These are phyloP conservation scores for Pardosa pseudoannulata DNA, from an alignment of 2,888 invertebrate genomes.

Conservation along the genomic window DNA sequence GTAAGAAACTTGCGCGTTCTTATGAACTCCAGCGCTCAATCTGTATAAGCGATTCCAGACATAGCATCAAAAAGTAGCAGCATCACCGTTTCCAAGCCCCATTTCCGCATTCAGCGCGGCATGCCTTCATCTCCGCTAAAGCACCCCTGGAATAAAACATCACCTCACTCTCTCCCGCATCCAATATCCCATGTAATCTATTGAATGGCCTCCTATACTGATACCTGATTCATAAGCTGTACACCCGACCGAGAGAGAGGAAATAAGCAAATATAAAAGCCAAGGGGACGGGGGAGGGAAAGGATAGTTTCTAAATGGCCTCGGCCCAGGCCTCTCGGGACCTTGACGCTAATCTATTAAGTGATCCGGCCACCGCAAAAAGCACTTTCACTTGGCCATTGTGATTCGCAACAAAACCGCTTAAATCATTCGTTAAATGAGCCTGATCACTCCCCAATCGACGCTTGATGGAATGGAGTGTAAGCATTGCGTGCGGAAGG, in stretches of 20 bases:
- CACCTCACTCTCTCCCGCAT: not conserved
- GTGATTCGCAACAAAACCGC: conserved; percentile 68
- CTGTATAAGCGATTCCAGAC: not conserved
- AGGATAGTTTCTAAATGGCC: conserved; percentile 43
- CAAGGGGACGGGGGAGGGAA: no score
- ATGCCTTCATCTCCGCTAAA: not conserved
- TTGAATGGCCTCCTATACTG: conserved; percentile 27
- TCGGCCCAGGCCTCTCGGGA: conserved; percentile 14
- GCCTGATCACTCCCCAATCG: conserved; percentile 57
- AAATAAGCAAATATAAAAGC: no score
- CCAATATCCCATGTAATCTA: conserved; percentile 26
- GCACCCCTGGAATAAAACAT: conserved; percentile 4
- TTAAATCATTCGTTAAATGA: conserved; percentile 63
- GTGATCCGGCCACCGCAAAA: conserved; percentile 60
- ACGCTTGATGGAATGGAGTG: conserved; percentile 7
- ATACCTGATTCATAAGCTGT: conserved; percentile 38
- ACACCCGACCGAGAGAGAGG: conserved; percentile 1
- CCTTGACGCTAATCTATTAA: conserved; percentile 61
- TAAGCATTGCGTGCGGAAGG: not conserved
- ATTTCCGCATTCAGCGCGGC: not conserved
- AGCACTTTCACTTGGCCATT: conserved; percentile 44
- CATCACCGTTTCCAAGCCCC: not conserved
- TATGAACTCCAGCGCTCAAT: not conserved
- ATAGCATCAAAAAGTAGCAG: not conserved
- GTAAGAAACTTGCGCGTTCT: not conserved